phyloP scores from a whole-genome alignment of 2,888 invertebrate genomes.

The Apeira syringaria region DNA sequence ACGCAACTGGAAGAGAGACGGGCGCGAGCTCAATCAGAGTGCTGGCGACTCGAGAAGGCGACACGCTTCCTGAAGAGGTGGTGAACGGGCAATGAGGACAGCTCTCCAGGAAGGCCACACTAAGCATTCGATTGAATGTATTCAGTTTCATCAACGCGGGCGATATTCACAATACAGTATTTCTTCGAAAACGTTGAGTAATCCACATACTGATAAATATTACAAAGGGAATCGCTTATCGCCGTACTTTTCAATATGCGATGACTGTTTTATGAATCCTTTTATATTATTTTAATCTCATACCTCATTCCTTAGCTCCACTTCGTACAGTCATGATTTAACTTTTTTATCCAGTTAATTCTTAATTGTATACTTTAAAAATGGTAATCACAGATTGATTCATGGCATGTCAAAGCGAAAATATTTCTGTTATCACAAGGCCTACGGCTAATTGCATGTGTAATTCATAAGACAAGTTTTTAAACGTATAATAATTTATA shows the following conservation, averaged over 20 bases:
- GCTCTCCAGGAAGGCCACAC: slow-evolving; percentile 63
- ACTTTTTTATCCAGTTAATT: neutral
- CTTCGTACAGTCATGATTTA: neutral
- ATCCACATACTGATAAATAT: slow-evolving; percentile 49
- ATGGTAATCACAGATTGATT: slow-evolving; percentile 12
- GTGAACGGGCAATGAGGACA: slow-evolving; percentile 44
- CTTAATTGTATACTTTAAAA: slow-evolving; percentile 1
- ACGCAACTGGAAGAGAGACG: slow-evolving; percentile 10
- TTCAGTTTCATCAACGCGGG: slow-evolving; percentile 52
- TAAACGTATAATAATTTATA: slow-evolving; percentile 19
- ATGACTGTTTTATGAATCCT: slow-evolving; percentile 24
- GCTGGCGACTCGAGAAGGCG: slow-evolving; percentile 20
- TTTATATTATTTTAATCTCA: slow-evolving; percentile 15
- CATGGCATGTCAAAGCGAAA: slow-evolving; percentile 13
- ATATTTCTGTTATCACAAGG: slow-evolving; percentile 20
- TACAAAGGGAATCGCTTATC: slow-evolving; percentile 44
- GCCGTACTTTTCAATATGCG: slow-evolving; percentile 25
- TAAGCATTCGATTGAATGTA: slow-evolving; percentile 72
- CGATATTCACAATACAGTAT: slow-evolving; percentile 42
- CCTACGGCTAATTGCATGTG: slow-evolving; percentile 51
- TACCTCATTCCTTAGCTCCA: slow-evolving; percentile 4
- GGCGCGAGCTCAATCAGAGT: slow-evolving; percentile 10
- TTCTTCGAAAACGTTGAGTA: slow-evolving; percentile 67
- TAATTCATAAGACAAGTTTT: slow-evolving; percentile 50
- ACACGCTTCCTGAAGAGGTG: slow-evolving; percentile 50